Evolutionary conservation across 1,140 invertebrate genomes (phyloP), one percentile per base, ranked within the genome.

Genomic region (Drosophila bocki): DNA sequence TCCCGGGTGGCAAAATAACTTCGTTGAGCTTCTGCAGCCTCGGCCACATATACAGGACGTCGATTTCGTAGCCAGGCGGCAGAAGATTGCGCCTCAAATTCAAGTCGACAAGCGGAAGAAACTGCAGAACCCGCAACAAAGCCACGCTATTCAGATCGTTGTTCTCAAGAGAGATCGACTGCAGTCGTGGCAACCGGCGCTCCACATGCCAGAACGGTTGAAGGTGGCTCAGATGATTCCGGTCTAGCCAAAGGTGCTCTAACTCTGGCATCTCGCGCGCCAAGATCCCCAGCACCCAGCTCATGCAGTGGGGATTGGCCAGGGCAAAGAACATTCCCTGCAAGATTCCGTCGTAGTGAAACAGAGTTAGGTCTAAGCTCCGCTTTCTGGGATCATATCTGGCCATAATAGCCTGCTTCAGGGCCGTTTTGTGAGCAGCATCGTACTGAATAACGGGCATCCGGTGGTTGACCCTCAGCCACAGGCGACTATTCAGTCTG

Each of bases 251-350:
- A 9, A 84, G 56, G 15, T 37, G 17, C 19, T 37, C 32, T 26
- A 84, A 22, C 6, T 61, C 42, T 3, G 81, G 81, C 42, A 80
- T 41, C 44, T 53, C 48, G 4, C 33, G 17, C 37, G 45, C 54
- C 45, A 74, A 42, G 1, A 84, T 77, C 1, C 41, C 45, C 3
- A 84, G 19, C 7, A 56, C 57, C 3, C 54, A 48, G 26, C 48
- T 47, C 12, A 84, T 42, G 15, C 60, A 77, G 41, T 77, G 22
- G 3, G 53, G 22, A 17, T 72, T 59, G 26, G 75, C 65, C 44
- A 84, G 29, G 0, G 59, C 76, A 37, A 59, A 84, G 22, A 85
- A 84, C 12, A 65, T 68, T 0, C 41, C 22, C 8, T 17, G 9
- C 72, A 54, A 77, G 6, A 12, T 4, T 0, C 51, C 39, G 22